These are phyloP conservation scores for Drosophila jambulina DNA, from an alignment of 1,140 invertebrate species.

Conservation along the genomic window DNA sequence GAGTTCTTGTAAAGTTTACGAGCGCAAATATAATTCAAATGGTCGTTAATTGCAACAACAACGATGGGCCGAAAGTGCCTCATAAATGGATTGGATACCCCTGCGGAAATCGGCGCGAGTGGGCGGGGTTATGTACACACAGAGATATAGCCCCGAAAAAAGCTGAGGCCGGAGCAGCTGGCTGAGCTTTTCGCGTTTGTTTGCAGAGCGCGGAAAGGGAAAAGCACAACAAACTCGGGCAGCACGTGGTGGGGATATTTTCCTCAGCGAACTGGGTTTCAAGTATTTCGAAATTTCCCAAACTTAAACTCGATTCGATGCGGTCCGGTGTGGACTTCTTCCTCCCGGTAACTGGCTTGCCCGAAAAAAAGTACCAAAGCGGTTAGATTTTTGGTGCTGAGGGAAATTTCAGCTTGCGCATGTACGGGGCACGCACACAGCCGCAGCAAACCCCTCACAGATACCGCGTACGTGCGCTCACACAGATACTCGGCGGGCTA, in stretches of 20 bases:
- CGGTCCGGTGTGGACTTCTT: background rate
- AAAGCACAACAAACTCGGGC: constrained; percentile 39
- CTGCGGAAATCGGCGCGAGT: constrained; percentile 9
- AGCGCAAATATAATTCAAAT: constrained; percentile 85
- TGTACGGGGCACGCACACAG: constrained; percentile 36
- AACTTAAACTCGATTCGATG: constrained; percentile 37
- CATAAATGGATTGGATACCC: constrained; percentile 79
- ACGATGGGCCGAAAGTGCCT: constrained; percentile 74
- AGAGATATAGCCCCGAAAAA: constrained; percentile 7
- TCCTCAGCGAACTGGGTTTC: constrained; percentile 3
- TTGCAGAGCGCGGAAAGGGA: constrained; percentile 45
- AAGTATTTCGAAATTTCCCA: constrained; percentile 53
- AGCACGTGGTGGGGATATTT: constrained; percentile 69
- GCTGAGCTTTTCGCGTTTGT: constrained; percentile 37
- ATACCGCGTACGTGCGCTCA: constrained; percentile 53
- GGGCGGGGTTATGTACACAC: constrained; percentile 60
- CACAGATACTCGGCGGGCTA: constrained; percentile 73
- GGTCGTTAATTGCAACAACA: constrained; percentile 83
- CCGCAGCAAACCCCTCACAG: constrained; percentile 46
- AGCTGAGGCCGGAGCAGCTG: constrained; percentile 40
- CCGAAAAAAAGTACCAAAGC: constrained; percentile 38
- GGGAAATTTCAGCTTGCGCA: constrained; percentile 51
- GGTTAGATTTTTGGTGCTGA: constrained; percentile 28
- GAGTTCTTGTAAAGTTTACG: constrained; percentile 84
- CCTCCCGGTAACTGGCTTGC: constrained; percentile 30